Conservation (phyloP, 1,140 invertebrate genomes). For the Drosophila ercepeae region DNA sequence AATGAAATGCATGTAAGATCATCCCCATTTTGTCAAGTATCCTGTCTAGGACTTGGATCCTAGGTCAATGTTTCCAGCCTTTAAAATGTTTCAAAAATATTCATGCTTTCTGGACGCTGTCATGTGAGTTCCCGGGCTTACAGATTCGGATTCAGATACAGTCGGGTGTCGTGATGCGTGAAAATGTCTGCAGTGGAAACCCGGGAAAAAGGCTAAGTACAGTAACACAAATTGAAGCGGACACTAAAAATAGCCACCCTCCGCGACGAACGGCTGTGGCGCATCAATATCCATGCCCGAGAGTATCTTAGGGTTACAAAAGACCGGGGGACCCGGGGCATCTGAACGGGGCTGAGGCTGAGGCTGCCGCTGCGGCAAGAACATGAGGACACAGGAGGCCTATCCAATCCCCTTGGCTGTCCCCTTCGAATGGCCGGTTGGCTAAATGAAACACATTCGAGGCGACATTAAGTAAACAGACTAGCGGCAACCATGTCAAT, state of each 20-base stretch:
- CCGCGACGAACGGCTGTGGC: slow-evolving; percentile 64
- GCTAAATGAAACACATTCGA: slow-evolving; percentile 70
- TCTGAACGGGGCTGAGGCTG: not conserved
- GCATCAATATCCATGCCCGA: slow-evolving; percentile 66
- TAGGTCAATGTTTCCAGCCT: not conserved
- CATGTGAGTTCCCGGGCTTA: not conserved
- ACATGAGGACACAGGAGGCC: slow-evolving; percentile 6
- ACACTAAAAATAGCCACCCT: slow-evolving; percentile 80
- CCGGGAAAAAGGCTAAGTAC: slow-evolving; percentile 42
- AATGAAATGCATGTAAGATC: not conserved
- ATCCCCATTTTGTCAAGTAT: slow-evolving; percentile 17
- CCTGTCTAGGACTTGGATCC: slow-evolving; percentile 9
- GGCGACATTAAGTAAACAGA: slow-evolving; percentile 77
- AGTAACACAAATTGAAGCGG: slow-evolving; percentile 74
- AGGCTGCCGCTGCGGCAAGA: not conserved
- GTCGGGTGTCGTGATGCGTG: not conserved
- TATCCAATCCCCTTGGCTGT: slow-evolving; percentile 33
- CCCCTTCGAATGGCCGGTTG: slow-evolving; percentile 46
- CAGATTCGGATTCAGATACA: slow-evolving; percentile 1
- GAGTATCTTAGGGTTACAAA: not conserved
- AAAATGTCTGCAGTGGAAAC: slow-evolving; percentile 6
- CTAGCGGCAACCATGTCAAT: slow-evolving; percentile 71
- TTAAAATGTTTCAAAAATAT: too few species aligned
- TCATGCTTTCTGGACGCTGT: not conserved
- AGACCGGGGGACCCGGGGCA: not conserved